Evolutionary conservation across 1,140 invertebrate genomes (phyloP).

Genomic region (honey bee (Apis mellifera)): Amel_HAv3.1 CM009931.2:25966501-25967000

Average conservation of each 20-base stretch:
- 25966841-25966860: no score
- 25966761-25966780: not conserved
- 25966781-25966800: not conserved
- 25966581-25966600: not conserved
- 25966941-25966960: no score
- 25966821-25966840: not conserved
- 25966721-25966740: not conserved
- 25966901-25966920: no score
- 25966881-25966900: no score
- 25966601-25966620: not conserved
- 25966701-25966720: not conserved
- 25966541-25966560: fast-evolving
- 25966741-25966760: not conserved
- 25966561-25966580: not conserved
- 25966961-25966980: no score
- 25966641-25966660: not conserved
- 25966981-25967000: no score
- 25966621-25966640: not conserved
- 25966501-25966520: no score
- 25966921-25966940: no score
- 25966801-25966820: not conserved
- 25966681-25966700: no score
- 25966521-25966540: no score
- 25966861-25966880: no score
- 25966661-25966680: not conserved